These are phyloP conservation scores for Neodiprion virginianus DNA, from an alignment of 1,140 invertebrate species.

Conservation along the genomic window DNA sequence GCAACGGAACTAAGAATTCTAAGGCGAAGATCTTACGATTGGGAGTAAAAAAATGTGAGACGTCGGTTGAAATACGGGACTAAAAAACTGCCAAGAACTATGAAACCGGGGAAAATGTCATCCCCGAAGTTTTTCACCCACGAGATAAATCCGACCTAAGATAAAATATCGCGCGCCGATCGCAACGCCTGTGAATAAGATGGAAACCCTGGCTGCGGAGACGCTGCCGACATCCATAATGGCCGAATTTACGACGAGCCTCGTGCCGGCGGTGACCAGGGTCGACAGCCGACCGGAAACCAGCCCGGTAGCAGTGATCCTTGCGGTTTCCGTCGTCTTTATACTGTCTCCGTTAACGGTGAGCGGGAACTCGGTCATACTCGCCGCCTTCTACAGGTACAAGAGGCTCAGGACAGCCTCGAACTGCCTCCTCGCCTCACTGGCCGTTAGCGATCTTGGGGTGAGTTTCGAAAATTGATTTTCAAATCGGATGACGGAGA, in stretches of 20 bases:
- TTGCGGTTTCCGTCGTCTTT: slow-evolving; percentile 64
- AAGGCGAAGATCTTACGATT: too few relatives aligned
- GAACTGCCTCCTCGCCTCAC: slow-evolving; percentile 76
- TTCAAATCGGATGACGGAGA: too few relatives aligned
- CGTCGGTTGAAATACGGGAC: neutral
- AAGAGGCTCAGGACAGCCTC: slow-evolving; percentile 70
- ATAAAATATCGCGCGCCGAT: neutral
- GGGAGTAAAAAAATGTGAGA: too few relatives aligned
- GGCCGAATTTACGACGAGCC: slow-evolving; percentile 47
- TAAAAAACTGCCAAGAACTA: neutral
- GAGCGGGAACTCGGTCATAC: slow-evolving; percentile 65
- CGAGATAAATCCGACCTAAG: slow-evolving; percentile 6
- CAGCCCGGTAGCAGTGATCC: slow-evolving; percentile 55
- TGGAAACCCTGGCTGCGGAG: slow-evolving; percentile 46
- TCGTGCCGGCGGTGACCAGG: slow-evolving; percentile 47
- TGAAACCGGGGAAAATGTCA: neutral
- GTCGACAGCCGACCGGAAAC: slow-evolving; percentile 46
- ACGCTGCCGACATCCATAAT: slow-evolving; percentile 33
- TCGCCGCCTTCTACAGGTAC: slow-evolving; percentile 67
- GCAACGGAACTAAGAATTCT: too few relatives aligned
- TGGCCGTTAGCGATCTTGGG: slow-evolving; percentile 77
- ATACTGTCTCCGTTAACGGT: slow-evolving; percentile 66
- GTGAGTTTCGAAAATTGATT: slow-evolving; percentile 50
- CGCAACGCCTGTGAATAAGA: slow-evolving; percentile 17
- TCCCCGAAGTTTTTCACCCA: neutral